These are phyloP conservation scores for Meiosimyza decipiens DNA, from an alignment of 2,888 invertebrate species.

Conservation along the genomic window DNA sequence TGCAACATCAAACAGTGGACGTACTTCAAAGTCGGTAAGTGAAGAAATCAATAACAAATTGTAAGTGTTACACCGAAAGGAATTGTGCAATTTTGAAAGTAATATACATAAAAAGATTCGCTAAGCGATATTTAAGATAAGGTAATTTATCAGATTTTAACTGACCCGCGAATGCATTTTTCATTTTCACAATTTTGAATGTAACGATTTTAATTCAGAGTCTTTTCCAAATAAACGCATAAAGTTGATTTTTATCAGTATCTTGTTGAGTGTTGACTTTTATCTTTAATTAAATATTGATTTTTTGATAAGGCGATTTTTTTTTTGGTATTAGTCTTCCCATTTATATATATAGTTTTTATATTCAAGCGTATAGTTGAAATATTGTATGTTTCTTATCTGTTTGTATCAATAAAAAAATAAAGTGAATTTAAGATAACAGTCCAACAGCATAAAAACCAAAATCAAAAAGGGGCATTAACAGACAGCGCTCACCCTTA, in stretches of 20 bases:
- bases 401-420: conserved; percentile 40
- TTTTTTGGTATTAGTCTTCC: neutral
- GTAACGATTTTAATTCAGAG: too few species aligned
- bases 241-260: too few species aligned
- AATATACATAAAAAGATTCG: too few species aligned
- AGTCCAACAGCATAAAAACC: neutral
- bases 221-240: too few species aligned
- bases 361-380: conserved; percentile 22
- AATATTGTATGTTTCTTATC: conserved; percentile 47
- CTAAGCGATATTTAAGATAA: neutral
- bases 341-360: neutral
- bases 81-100: too few species aligned
- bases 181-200: too few species aligned
- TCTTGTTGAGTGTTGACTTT: conserved; percentile 16
- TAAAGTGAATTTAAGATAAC: conserved; percentile 35
- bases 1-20: conserved; percentile 42
- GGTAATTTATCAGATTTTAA: conserved; percentile 12
- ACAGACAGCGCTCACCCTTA: conserved; percentile 35
- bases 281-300: conserved; percentile 28
- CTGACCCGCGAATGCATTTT: neutral
- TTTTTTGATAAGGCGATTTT: conserved; percentile 20
- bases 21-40: conserved; percentile 61
- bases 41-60: conserved; percentile 9
- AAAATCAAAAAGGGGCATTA: neutral
- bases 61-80: too few species aligned